Evolutionary conservation across 2,113 vertebrate species (phyloP), one percentile per base, ranked within the genome.

Genomic region (Blennius ocellaris): DNA sequence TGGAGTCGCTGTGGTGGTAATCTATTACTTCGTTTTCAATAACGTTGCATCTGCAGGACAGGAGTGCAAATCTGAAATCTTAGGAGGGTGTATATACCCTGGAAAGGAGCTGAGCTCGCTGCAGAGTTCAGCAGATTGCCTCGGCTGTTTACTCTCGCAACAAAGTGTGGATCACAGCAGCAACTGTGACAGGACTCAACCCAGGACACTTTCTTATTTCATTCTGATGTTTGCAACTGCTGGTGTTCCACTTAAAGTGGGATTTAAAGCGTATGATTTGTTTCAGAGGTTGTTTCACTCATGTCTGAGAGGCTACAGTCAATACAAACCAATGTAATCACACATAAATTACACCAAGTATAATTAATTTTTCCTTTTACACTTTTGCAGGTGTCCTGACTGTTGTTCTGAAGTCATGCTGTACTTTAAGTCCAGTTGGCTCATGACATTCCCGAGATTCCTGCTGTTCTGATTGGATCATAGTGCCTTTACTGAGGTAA

Each of bases 381-480:
- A n/a, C n/a, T n/a, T 17, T 7, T 30, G 5, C 14, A 6, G 17
- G 44, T 44, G 15, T 14, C 11, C 6, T 21, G 40, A 36, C 10
- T 44, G 48, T 9, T 69, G 8, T 69, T 67, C 60, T 55, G 37
- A 52, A 2, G 4, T 53, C 39, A 11, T 2, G 39, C 14, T 16
- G 21, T 30, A 30, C 21, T 30, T 30, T 16, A 7, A 5, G 16
- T 47, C 11, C 8, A 43, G 62, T 59, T 74, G 56, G 52, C 56
- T 14, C 17, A 12, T 60, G 59, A 78, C 85, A 83, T 90, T 90
- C 78, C 60, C 41, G 43, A 48, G 15, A 88, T 87, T 73, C 78
- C 76, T 71, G 40, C 66, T 11, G 16, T 59, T 75, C 51, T 73
- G 81, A 86, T 80, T 76, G 64, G 45, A 79, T 85, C 59, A 68